These are phyloP conservation scores for Rynchops niger DNA, from an alignment of 2,113 vertebrate genomes.

Conservation along the genomic window DNA sequence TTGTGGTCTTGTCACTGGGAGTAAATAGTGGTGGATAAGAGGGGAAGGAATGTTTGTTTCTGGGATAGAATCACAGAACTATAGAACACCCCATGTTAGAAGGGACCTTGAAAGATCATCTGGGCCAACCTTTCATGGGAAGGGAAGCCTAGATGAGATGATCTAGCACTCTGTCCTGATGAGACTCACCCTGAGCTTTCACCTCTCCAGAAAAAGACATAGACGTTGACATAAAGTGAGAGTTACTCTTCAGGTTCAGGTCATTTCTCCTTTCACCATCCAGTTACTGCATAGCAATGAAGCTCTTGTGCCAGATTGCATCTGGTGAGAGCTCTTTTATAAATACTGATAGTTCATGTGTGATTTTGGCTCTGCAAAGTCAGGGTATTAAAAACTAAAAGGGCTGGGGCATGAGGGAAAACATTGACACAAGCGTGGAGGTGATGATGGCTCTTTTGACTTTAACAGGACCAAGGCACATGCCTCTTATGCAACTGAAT, in stretches of 20 bases:
- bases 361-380: neutral
- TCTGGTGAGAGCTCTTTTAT: neutral
- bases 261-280: neutral
- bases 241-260: neutral
- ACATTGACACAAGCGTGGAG: neutral
- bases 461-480: fast-evolving
- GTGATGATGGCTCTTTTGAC: neutral
- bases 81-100: neutral
- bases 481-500: neutral
- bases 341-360: neutral
- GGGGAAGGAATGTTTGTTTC: neutral
- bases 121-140: neutral
- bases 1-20: neutral
- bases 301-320: neutral
- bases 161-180: neutral
- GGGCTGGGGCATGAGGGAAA: neutral
- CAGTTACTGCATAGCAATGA: neutral
- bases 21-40: neutral
- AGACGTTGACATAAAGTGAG: neutral
- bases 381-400: neutral
- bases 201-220: neutral
- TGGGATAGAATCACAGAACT: neutral
- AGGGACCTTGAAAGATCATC: neutral
- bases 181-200: neutral
- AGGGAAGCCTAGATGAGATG: neutral